A percentile compares a stretch with the other conserved stretches of the same genome.
phyloP scores from a whole-genome alignment of 2,797 vertebrate genomes.

The Loriculus beryllinus region DNA sequence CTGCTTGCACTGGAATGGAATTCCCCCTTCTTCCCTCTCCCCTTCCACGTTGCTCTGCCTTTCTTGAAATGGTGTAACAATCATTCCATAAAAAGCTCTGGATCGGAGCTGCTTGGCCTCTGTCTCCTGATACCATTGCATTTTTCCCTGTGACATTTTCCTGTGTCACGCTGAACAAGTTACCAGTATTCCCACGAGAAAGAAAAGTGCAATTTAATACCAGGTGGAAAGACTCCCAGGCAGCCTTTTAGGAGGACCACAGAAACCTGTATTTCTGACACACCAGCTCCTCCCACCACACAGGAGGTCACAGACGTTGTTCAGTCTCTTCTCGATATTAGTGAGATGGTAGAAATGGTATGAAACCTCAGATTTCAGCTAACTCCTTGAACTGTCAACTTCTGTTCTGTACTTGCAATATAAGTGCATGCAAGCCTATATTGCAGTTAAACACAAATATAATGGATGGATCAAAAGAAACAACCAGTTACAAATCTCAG shows the following conservation, averaged over 20 bases:
- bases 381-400: not conserved
- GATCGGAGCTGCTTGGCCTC: not conserved
- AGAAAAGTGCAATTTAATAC: not conserved
- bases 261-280: not conserved
- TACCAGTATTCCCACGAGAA: not conserved
- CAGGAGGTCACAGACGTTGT: not conserved
- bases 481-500: not conserved
- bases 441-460: conserved; percentile 23
- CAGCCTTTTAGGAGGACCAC: not conserved
- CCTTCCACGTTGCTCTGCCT: not conserved
- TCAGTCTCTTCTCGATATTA: not conserved
- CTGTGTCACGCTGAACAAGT: not conserved
- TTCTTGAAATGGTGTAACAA: not conserved
- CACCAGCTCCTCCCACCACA: not conserved
- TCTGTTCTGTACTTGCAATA: not conserved
- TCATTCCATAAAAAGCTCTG: not conserved
- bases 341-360: not conserved
- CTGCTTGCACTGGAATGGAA: not conserved
- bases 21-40: not conserved
- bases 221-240: not conserved
- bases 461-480: conserved; percentile 40
- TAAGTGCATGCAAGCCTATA: not conserved
- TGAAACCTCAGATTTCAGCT: not conserved
- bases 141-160: not conserved
- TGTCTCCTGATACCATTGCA: not conserved